Evolutionary conservation across 2,888 invertebrate genomes (phyloP).

Genomic region (Netelia inedita): DNA sequence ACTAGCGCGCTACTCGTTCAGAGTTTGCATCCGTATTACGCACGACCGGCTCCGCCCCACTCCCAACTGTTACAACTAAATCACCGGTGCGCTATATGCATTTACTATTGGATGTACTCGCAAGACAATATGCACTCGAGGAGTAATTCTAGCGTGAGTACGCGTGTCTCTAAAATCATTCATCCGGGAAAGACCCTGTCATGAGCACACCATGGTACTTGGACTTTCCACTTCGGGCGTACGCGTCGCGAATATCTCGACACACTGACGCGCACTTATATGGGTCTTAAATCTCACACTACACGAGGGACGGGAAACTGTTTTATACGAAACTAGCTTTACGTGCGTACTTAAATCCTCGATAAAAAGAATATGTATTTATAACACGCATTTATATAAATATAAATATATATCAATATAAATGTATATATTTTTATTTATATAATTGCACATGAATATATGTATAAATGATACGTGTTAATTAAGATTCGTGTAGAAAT

Average conservation of each 20-base stretch:
- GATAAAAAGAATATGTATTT: not conserved
- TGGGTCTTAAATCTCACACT: slow-evolving; percentile 32
- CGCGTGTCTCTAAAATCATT: slow-evolving; percentile 29
- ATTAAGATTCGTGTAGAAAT: slow-evolving; percentile 41
- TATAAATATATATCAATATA: not conserved
- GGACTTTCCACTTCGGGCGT: slow-evolving; percentile 63
- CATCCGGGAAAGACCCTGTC: slow-evolving; percentile 46
- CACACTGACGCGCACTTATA: not conserved
- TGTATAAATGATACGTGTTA: not conserved
- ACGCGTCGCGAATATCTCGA: slow-evolving; percentile 38
- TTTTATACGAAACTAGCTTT: not conserved
- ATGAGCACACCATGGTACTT: not conserved
- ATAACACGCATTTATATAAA: not conserved
- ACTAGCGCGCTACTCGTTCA: slow-evolving; percentile 16
- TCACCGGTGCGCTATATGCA: not conserved
- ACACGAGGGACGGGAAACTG: not conserved
- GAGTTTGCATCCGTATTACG: slow-evolving; percentile 12
- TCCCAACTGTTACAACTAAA: slow-evolving; percentile 12
- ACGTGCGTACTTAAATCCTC: too few relatives aligned
- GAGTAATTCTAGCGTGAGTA: slow-evolving; percentile 39
- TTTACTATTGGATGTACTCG: not conserved
- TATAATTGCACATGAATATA: not conserved
- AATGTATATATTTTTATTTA: slow-evolving; percentile 11
- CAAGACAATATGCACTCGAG: not conserved
- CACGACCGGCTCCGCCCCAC: slow-evolving; percentile 24